These are phyloP conservation scores for Meriones unguiculatus DNA, from an alignment of 2,113 vertebrate species.

Conservation along the genomic window DNA sequence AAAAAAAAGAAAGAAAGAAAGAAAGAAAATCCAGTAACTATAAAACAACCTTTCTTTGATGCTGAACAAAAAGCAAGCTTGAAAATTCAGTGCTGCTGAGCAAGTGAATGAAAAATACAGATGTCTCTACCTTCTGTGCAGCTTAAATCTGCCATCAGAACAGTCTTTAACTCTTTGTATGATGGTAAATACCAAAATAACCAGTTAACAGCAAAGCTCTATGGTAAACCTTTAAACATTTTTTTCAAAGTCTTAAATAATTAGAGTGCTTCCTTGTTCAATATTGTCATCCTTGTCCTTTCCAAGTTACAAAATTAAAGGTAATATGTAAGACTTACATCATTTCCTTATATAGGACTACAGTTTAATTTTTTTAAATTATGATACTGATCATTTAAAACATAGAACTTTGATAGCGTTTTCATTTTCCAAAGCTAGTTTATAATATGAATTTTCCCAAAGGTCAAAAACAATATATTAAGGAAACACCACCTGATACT, in stretches of 20 bases:
- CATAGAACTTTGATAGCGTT: slow-evolving; percentile 66
- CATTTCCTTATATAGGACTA: slow-evolving; percentile 41
- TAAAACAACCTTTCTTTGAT: slow-evolving; percentile 84
- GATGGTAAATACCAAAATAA: neutral
- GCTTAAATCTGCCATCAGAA: slow-evolving; percentile 32
- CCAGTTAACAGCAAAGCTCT: slow-evolving; percentile 16
- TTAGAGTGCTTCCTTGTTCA: slow-evolving; percentile 1
- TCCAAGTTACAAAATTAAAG: slow-evolving; percentile 50
- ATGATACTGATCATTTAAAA: slow-evolving; percentile 74
- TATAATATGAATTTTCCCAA: slow-evolving; percentile 81
- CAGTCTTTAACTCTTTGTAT: slow-evolving; percentile 55
- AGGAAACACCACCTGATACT: slow-evolving; percentile 87
- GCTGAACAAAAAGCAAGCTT: slow-evolving; percentile 76
- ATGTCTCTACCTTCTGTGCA: slow-evolving; percentile 59
- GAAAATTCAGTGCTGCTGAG: slow-evolving; percentile 69
- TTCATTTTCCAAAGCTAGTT: slow-evolving; percentile 81
- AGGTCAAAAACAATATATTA: slow-evolving; percentile 85
- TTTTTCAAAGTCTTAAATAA: neutral
- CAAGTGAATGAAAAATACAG: slow-evolving; percentile 75
- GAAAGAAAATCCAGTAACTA: slow-evolving; percentile 68
- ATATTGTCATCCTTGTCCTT: slow-evolving; percentile 31
- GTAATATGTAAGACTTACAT: slow-evolving; percentile 4
- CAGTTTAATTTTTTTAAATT: slow-evolving; percentile 18
- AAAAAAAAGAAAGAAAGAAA: slow-evolving; percentile 41
- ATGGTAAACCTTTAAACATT: neutral